A percentile compares a stretch with the other conserved stretches of the same genome.
These are phyloP conservation scores for Epizoanthus ramosus DNA, from an alignment of 92 coral and sea anemone genomes.

Conservation along the genomic window DNA sequence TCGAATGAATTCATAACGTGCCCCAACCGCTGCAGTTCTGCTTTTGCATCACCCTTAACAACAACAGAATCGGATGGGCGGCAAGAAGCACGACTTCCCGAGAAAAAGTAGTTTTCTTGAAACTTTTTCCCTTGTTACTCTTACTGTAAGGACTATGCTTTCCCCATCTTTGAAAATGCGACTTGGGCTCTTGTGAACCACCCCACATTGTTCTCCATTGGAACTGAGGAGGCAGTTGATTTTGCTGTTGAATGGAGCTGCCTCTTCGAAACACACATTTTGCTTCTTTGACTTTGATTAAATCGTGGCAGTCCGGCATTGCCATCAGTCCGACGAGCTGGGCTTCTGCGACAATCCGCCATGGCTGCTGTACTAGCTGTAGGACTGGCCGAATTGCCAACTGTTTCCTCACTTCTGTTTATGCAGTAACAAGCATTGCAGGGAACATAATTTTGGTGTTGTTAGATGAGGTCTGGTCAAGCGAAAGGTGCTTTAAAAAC, in stretches of 20 bases:
- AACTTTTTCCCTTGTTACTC: constrained; percentile 1
- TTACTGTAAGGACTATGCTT: not conserved
- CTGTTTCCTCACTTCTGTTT: not conserved
- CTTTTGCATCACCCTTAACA: not conserved
- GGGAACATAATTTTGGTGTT: too few species aligned
- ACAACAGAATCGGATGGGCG: constrained; percentile 4
- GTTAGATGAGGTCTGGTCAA: too few species aligned
- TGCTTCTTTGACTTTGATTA: not conserved
- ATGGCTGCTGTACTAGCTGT: not conserved
- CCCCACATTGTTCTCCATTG: constrained; percentile 34
- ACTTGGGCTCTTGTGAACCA: not conserved
- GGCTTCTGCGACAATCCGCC: not conserved
- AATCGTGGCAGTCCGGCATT: not conserved
- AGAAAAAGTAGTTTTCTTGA: constrained; percentile 15
- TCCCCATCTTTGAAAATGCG: constrained; percentile 3
- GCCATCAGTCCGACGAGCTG: not conserved
- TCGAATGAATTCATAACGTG: constrained; percentile 27
- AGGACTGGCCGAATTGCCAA: not conserved
- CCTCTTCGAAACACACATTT: constrained; percentile 22
- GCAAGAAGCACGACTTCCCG: constrained; percentile 29
- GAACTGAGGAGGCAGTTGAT: constrained; percentile 33
- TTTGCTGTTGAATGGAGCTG: not conserved
- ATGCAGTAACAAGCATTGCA: too few species aligned
- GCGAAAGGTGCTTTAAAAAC: too few species aligned
- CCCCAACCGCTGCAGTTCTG: constrained; percentile 19